Evolutionary conservation across 2,797 vertebrate species (phyloP).

Genomic region (Gallirallus australis): DNA sequence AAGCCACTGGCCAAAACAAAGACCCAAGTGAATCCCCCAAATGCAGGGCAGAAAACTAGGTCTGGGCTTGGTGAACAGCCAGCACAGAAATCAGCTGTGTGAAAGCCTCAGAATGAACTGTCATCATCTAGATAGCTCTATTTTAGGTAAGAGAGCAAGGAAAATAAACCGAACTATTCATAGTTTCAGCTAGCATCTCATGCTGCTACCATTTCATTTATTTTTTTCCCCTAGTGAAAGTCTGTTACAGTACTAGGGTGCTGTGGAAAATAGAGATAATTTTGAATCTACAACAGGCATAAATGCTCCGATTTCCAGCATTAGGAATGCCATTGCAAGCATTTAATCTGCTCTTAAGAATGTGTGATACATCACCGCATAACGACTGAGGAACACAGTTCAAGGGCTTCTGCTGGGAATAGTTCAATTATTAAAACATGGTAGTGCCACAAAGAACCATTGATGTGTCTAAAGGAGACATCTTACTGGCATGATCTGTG

Average conservation of each 20-base stretch:
- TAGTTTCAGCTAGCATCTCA: not conserved
- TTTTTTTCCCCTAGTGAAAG: not conserved
- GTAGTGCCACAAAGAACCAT: not conserved
- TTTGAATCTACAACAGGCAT: not conserved
- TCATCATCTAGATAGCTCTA: not conserved
- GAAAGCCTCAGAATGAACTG: not conserved
- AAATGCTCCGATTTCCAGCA: constrained; percentile 15
- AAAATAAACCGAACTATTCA: not conserved
- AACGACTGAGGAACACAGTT: not conserved
- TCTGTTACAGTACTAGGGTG: not conserved
- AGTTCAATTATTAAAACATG: constrained; percentile 36
- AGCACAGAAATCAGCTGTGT: not conserved
- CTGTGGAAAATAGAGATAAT: not conserved
- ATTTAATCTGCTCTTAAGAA: not conserved
- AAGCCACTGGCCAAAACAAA: not conserved
- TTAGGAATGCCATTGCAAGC: constrained; percentile 24
- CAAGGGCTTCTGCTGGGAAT: not conserved
- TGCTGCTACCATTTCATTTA: not conserved
- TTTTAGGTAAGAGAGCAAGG: constrained; percentile 13
- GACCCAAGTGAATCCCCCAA: not conserved
- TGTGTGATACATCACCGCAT: not conserved
- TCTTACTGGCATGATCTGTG: constrained; percentile 11
- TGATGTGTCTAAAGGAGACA: constrained; percentile 11
- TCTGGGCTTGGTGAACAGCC: not conserved
- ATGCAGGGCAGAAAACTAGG: not conserved